Conservation (phyloP, 2,888 invertebrate species). For the Apeira syringaria region DNA sequence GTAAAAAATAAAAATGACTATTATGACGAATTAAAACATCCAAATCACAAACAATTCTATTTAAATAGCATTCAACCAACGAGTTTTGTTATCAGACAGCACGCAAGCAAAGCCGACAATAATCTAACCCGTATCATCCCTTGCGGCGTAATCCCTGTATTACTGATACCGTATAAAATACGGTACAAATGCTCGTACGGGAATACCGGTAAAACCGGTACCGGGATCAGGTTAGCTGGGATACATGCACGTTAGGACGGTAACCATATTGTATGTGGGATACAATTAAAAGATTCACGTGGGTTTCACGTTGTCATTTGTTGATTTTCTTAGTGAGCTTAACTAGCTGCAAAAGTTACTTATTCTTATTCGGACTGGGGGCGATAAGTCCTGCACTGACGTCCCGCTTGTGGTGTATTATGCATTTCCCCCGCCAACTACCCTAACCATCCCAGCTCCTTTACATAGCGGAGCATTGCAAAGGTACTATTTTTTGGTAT, state of each 20-base stretch:
- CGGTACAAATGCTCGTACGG: constrained; percentile 22
- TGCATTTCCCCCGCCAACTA: too few species aligned
- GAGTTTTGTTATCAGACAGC: constrained; percentile 11
- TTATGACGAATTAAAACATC: neutral
- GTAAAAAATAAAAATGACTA: too few species aligned
- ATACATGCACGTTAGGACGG: constrained; percentile 15
- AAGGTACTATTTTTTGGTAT: too few species aligned
- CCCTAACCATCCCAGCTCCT: too few species aligned
- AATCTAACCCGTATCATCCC: constrained; percentile 15
- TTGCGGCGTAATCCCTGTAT: constrained; percentile 24
- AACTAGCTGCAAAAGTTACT: too few species aligned
- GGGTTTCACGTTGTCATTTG: too few species aligned
- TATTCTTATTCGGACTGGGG: too few species aligned
- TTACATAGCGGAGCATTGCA: too few species aligned
- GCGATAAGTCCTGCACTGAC: too few species aligned
- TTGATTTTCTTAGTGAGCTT: too few species aligned
- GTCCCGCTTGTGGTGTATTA: too few species aligned
- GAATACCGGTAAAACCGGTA: constrained; percentile 24
- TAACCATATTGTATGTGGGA: constrained; percentile 1
- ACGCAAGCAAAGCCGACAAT: neutral
- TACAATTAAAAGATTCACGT: too few species aligned
- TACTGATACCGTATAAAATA: constrained; percentile 29
- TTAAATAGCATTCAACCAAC: constrained; percentile 1
- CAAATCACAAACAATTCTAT: neutral
- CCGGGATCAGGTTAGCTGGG: constrained; percentile 23